Conservation (phyloP, 2,113 vertebrate genomes). For the Zosterops japonicus region DNA sequence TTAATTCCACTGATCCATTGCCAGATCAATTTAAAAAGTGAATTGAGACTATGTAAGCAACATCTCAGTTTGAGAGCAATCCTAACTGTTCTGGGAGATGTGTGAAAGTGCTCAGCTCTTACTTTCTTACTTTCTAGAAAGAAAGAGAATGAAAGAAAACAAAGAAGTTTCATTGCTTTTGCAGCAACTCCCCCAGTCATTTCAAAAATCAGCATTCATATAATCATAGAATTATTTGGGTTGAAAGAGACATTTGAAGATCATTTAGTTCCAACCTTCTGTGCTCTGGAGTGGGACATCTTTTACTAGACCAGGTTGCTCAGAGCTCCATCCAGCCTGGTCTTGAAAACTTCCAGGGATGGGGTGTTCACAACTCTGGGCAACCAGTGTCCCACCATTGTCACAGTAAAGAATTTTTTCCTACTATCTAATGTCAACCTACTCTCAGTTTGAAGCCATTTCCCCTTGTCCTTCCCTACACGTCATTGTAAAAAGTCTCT, state of each 20-base stretch:
- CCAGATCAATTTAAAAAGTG: slow-evolving; percentile 45
- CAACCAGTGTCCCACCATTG: not conserved
- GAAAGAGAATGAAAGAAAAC: not conserved
- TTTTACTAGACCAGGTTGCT: not conserved
- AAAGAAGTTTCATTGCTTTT: not conserved
- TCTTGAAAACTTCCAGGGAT: not conserved
- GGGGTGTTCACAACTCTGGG: accelerated
- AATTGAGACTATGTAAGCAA: not conserved
- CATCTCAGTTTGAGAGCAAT: not conserved
- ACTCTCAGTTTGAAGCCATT: not conserved
- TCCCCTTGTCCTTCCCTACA: not conserved
- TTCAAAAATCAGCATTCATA: not conserved
- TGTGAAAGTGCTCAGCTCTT: not conserved
- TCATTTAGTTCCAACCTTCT: not conserved
- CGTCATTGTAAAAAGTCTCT: not conserved
- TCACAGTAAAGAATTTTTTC: not conserved
- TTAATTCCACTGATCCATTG: slow-evolving; percentile 6
- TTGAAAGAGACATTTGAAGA: not conserved
- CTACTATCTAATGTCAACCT: not conserved
- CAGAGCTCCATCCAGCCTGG: not conserved
- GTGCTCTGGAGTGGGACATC: too few relatives aligned
- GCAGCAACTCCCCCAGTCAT: not conserved
- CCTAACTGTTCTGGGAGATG: not conserved
- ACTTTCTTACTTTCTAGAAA: not conserved
- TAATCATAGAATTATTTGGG: not conserved